Conservation (phyloP, 2,797 vertebrate genomes). For the Triplophysa yarkandensis region DNA sequence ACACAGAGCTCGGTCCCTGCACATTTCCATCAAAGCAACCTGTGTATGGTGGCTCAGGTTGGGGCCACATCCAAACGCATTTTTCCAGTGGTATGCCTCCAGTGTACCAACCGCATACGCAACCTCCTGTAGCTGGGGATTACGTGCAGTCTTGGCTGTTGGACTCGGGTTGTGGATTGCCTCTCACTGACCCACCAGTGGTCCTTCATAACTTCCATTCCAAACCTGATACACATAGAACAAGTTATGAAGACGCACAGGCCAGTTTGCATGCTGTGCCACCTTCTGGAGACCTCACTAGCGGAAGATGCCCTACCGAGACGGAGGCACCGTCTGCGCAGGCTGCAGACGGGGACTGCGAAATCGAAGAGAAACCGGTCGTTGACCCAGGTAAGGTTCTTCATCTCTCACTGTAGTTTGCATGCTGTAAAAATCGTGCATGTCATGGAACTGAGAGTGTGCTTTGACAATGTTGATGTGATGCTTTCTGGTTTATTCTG, state of each 20-base stretch:
- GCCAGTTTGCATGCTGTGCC: slow-evolving; percentile 85
- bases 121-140: slow-evolving; percentile 81
- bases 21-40: slow-evolving; percentile 89
- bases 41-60: slow-evolving; percentile 83
- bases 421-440: neutral
- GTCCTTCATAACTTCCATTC: slow-evolving; percentile 84
- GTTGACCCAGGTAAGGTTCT: slow-evolving; percentile 91
- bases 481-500: slow-evolving; percentile 7
- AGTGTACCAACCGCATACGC: slow-evolving; percentile 87
- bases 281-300: slow-evolving; percentile 89
- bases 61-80: slow-evolving; percentile 88
- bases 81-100: slow-evolving; percentile 82
- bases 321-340: slow-evolving; percentile 83
- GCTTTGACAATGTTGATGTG: neutral
- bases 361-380: slow-evolving; percentile 84
- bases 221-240: slow-evolving; percentile 87
- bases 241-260: slow-evolving; percentile 83
- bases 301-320: slow-evolving; percentile 85
- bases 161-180: slow-evolving; percentile 87
- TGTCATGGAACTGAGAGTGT: neutral
- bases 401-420: slow-evolving; percentile 13
- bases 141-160: slow-evolving; percentile 94
- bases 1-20: slow-evolving; percentile 85
- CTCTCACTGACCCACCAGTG: slow-evolving; percentile 88
- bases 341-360: slow-evolving; percentile 80